phyloP scores from a whole-genome alignment of 2,888 invertebrate species.

The Mythimna ferrago region DNA sequence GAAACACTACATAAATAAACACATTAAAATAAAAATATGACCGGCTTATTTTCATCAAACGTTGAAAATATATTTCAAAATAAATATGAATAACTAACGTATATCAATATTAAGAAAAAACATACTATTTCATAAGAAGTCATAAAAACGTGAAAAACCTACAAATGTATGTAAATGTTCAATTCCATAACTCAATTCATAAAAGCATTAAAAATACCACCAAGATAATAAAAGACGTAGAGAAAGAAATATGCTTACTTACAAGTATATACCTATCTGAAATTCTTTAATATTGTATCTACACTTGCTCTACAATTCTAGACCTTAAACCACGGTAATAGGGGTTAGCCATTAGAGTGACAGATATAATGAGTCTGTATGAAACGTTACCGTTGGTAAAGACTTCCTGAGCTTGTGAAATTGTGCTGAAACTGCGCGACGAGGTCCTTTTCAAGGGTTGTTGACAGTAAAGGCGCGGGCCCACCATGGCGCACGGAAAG shows the following conservation, averaged over 20 bases:
- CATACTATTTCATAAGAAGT: not conserved
- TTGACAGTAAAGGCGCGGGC: conserved; percentile 30
- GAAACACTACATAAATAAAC: no score
- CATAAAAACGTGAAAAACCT: not conserved
- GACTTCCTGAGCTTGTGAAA: conserved; percentile 39
- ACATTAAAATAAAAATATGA: no score
- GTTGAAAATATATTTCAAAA: not conserved
- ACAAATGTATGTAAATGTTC: conserved; percentile 16
- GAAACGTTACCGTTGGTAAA: conserved; percentile 16
- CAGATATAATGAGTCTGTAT: conserved; percentile 11
- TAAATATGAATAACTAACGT: not conserved
- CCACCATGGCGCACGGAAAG: no score
- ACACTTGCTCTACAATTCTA: conserved; percentile 4
- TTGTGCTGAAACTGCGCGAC: conserved; percentile 40
- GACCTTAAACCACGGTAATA: conserved; percentile 1
- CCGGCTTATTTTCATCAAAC: no score
- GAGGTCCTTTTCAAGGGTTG: conserved; percentile 27
- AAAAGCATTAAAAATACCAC: conserved; percentile 23
- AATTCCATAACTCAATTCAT: conserved; percentile 19
- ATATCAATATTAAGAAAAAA: not conserved
- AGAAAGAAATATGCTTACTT: conserved; percentile 5
- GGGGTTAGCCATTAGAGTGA: conserved; percentile 12
- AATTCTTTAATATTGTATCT: conserved; percentile 12
- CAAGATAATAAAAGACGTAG: conserved; percentile 25
- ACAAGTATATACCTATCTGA: conserved; percentile 9